Evolutionary conservation across 2,113 vertebrate genomes (phyloP), one percentile per base, ranked within the genome.

Genomic region (Cyrtonyx montezumae): DNA sequence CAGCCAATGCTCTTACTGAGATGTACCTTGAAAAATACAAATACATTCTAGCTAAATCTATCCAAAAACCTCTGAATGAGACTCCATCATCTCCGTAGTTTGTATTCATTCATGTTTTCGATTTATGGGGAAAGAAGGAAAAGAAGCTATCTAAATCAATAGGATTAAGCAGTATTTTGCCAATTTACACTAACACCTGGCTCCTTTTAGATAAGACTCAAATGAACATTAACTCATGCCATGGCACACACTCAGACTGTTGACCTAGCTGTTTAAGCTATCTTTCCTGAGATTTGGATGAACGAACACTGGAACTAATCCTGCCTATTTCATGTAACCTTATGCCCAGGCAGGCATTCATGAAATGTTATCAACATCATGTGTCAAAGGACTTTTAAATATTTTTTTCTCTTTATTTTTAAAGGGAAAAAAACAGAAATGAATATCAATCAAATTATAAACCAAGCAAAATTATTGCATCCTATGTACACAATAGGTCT

Each of bases 181-280:
- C 76, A 92, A 88, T 96, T 96, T 96, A 90, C 76, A 45, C 45
- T 79, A 90, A 76, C 95, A 96, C 87, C 91, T 96, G 96, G 43
- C 43, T 95, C 76, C 69, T 96, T 96, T 94, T 49, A 96, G 94
- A 95, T 95, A 96, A 95, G 58, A 12, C 58, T 62, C 48, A 92
- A 94, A 90, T 88, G 76, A 95, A 56, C 48, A 3, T 53, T 88
- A 88, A 43, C 75, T 91, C 1, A 2, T 94, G 93, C 91, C 96
- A 94, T 95, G 92, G 69, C 81, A 95, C 69, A 91, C 48, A 76
- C 61, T 93, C 85, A 90, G 77, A 95, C 23, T 96, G 84, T 95
- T 96, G 93, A 96, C 90, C 93, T 84, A 91, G 80, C 66, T 73
- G 79, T 90, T 95, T 76, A 86, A 95, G 62, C 69, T 88, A 69